Base-by-base conservation (phyloP, 1,140 invertebrate species). In the Helicoverpa armigera region DNA sequence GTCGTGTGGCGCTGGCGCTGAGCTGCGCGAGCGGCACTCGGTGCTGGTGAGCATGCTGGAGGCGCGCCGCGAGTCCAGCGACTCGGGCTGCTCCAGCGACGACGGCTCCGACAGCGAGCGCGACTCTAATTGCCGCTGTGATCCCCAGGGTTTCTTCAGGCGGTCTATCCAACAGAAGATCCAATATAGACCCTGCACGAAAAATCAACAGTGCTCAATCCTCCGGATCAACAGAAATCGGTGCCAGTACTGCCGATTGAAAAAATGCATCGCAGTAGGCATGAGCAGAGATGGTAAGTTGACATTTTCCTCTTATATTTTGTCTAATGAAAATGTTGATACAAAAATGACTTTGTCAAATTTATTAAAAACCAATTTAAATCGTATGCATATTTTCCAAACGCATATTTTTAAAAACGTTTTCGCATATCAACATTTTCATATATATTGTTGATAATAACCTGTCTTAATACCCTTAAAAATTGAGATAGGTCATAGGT, bases 151-250 rank as follows among this genome's bases (percentile, higher is more conserved):
- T 86, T 98, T 98, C 96, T 98, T 98, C 96, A 96, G 97, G 78
- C 96, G 97, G 88, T 98, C 98, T 95, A 99, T 99, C 92, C 99
- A 99, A 95, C 98, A 99, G 96, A 99, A 99, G 96, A 99, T 99
- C 83, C 98, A 99, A 95, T 99, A 99, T 96, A 96, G 99, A 87
- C 98, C 98, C 50, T 99, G 99, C 96, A 99, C 98, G 89, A 99
- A 99, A 95, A 99, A 99, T 94, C 98, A 99, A 94, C 98, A 99
- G 96, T 99, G 99, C 96, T 98, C 98, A 95, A 99, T 99, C 87
- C 96, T 99, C 76, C 96, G 98, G 86, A 99, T 99, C 95, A 99
- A 99, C 96, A 96, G 99, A 91, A 99, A 99, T 95, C 97, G 99
- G 86, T 99, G 99, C 95, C 98, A 99, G 94, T 99, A 99, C 94